Percentiles rank a stretch among this genome's conserved stretches.
Evolutionary conservation across 2,797 vertebrate genomes (phyloP).

Genomic region (Pipistrellus pygmaeus): DNA sequence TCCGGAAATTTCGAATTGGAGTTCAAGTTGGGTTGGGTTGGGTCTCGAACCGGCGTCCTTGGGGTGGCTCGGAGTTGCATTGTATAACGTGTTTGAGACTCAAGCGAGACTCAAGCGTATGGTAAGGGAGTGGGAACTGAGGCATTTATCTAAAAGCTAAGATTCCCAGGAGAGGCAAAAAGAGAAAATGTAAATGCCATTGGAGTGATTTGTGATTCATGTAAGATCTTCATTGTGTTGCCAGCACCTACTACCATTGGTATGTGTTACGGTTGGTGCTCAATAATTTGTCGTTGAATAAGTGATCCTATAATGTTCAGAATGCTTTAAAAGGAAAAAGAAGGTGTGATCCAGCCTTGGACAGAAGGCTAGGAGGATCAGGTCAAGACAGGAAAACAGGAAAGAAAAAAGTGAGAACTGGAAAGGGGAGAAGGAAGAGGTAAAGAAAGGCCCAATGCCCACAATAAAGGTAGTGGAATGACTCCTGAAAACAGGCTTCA

Average conservation of each 20-base stretch:
- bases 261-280: not conserved
- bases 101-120: not conserved
- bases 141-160: not conserved
- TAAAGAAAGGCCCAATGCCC: not conserved
- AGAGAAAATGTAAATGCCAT: not conserved
- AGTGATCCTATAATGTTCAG: not conserved
- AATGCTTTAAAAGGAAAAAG: conserved; percentile 40
- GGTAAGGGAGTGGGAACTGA: not conserved
- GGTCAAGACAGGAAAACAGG: not conserved
- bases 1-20: not conserved
- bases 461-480: not conserved
- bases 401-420: not conserved
- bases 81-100: not conserved
- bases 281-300: not conserved
- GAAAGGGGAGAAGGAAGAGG: not conserved
- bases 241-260: not conserved
- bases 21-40: not conserved
- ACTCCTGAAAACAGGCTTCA: not conserved
- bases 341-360: not conserved
- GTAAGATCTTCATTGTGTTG: not conserved
- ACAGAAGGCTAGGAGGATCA: not conserved
- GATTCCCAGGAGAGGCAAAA: not conserved
- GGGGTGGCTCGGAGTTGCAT: not conserved
- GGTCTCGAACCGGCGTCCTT: fast-evolving
- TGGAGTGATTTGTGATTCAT: not conserved